Base-by-base conservation (phyloP, 2,888 invertebrate species). In the Ornithoptera alexandrae region DNA sequence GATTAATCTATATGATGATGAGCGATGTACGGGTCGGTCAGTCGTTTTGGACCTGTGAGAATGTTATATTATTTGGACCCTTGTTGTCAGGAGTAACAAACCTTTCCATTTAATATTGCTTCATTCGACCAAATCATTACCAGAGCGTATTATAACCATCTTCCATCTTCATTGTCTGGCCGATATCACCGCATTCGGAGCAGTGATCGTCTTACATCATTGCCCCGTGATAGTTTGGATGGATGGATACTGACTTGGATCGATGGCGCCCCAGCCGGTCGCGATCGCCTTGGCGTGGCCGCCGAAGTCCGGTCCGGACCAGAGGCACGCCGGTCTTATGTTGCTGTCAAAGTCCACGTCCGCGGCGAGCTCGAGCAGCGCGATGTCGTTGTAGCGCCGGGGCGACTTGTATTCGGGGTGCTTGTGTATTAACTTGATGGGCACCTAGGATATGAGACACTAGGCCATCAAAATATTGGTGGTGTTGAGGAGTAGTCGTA, bases 311-410 rank as follows among this genome's bases (percentile, higher is more conserved):
- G 65, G 67, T 36, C 78, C 80, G 0, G 83, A 84, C 89, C 94
- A 94, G 0, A 96, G 85, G 77, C 96, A 96, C 0, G 95, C 94
- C 0, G 96, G 95, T 7, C 95, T 81, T 0, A 95, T 89, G 67
- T 84, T 89, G 0, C 86, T 80, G 8, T 86, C 91, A 74, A 95
- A 94, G n/a, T 81, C 78, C 0, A 89, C 93, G 1, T 92, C 87
- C 0, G 81, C 77, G 0, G 81, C 82, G 56, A 96, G 80, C 76
- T 94, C 90, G 0, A 96, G 69, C 0, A 96, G 82, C 0, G 95
- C 95, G 64, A 96, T 95, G 76, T 96, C 96, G 74, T 95, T 88
- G 84, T 96, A 95, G 30, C 92, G 90, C 0, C 78, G 75, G 0
- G 93, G 93, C 0, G 93, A 87, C 0, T 80, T 81, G 83, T 95